A percentile compares a stretch with the other conserved stretches of the same genome.
These are phyloP conservation scores for Gallinago stenura DNA, from an alignment of 2,797 vertebrate genomes.

Conservation along the genomic window DNA sequence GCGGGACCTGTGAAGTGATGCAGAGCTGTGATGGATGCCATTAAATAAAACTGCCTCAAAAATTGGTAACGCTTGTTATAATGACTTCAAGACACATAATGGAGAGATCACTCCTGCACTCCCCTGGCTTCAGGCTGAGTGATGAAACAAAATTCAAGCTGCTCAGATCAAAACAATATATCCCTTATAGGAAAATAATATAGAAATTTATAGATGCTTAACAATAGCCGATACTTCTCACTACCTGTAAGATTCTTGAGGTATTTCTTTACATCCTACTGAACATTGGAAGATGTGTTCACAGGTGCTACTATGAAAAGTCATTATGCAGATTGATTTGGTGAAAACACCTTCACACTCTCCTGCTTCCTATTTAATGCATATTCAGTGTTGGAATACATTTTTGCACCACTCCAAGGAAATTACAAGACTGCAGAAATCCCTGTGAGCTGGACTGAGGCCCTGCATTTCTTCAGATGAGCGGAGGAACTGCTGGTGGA, in stretches of 20 bases:
- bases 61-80: not conserved
- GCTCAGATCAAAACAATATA: not conserved
- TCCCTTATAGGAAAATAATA: not conserved
- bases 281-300: not conserved
- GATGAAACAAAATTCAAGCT: constrained; percentile 25
- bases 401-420: not conserved
- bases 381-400: not conserved
- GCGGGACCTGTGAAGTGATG: not conserved
- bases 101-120: not conserved
- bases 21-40: constrained; percentile 5
- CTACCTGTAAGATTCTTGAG: not conserved
- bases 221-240: not conserved
- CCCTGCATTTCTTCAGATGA: not conserved
- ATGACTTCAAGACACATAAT: constrained; percentile 13
- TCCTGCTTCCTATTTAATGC: not conserved
- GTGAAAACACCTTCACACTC: not conserved
- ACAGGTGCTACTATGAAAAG: not conserved
- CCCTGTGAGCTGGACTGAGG: not conserved
- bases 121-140: not conserved
- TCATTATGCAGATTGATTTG: not conserved
- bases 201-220: not conserved
- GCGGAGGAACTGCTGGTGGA: not conserved
- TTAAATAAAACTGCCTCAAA: constrained; percentile 32
- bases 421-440: not conserved
- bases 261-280: not conserved